Base-by-base conservation (phyloP, 2,888 invertebrate genomes). In the Neuroscelio doddi region DNA sequence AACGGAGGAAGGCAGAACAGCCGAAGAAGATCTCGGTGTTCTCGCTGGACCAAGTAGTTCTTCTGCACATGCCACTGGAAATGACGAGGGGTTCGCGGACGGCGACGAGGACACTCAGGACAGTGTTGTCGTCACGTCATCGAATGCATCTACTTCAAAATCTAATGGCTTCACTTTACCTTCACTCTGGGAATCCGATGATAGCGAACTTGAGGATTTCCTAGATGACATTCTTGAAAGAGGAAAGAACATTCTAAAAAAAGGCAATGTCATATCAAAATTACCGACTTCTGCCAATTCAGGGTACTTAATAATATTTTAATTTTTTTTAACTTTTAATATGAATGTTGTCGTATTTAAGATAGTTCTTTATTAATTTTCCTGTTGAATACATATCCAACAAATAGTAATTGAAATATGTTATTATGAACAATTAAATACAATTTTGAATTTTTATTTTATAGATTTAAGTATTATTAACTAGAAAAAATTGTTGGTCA, bases 151-250 rank as follows among this genome's bases (percentile, higher is more conserved):
- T 1, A 76, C 80, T 1, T 79, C 83, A 1, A 86, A 85, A 59
- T 85, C 84, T 3, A 86, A 85, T 55, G 83, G 81, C 42, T 86
- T 85, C 32, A 85, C 85, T 65, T 80, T 92, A 39, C 90, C 91
- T 0, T 92, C 92, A 12, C 87, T 93, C 9, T 89, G 91, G 27
- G 94, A 94, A 79, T 93, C 92, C 0, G 94, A 94, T 65, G 94
- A 94, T 76, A 93, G 93, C 0, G 94, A 94, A 73, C 87, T 92
- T 0, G 94, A 94, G 76, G 93, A 93, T 71, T 90, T 92, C 63
- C 85, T 93, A 0, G 93, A 92, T 68, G 90, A 90, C 71, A 88
- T 90, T 67, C 82, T 90, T 7, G 90, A 90, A 76, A 86, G 88
- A 38, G 88, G 88, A 1, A 87, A 87, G 68, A 88, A 87, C 56